Base-by-base conservation (phyloP, 53 echinoderm and acorn worm genomes). In the Apostichopus leukothele region DNA sequence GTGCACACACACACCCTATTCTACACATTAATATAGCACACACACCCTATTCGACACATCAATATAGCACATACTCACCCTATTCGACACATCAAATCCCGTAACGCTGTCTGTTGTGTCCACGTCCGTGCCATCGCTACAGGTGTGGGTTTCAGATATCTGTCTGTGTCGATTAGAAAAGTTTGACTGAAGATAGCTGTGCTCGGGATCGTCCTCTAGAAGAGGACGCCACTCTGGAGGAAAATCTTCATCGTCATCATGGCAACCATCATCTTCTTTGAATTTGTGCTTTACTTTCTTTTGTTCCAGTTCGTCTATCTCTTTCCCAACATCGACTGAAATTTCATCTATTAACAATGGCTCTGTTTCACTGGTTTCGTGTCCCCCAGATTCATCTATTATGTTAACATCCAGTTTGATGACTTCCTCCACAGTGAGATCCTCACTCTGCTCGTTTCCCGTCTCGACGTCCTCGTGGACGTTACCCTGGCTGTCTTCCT, bases 21-120 rank as follows among this genome's bases (percentile, higher is more conserved):
- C 8, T 94, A 93, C 50, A 99, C 94, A 74, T 99, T n/a, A n/a
- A n/a, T n/a, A n/a, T n/a, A n/a, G n/a, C n/a, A n/a, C n/a, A n/a
- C n/a, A n/a, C n/a, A n/a, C n/a, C n/a, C n/a, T 92, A 75, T 99
- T 99, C 8, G 96, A 93, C 50, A 99, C 94, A 74, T 99, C 99
- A 91, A 94, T n/a, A n/a, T n/a, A n/a, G n/a, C n/a, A n/a, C 39
- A 57, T 9, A 57, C n/a, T n/a, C 19, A 96, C 99, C 92, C 99
- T 92, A 75, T 99, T 99, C 8, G 96, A 93, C 50, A 99, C 94
- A 74, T 99, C 99, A 91, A 94, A 96, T 71, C 91, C 95, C 21
- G 95, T 94, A 59, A 93, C 99, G 59, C 99, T 99, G 76, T 99
- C 99, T 8, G 96, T 95, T 50, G 91, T 91, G 73, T 95, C 95